Evolutionary conservation across 2,888 invertebrate genomes (phyloP), one percentile per base, ranked within the genome.

Genomic region (Cheilosia pagana): DNA sequence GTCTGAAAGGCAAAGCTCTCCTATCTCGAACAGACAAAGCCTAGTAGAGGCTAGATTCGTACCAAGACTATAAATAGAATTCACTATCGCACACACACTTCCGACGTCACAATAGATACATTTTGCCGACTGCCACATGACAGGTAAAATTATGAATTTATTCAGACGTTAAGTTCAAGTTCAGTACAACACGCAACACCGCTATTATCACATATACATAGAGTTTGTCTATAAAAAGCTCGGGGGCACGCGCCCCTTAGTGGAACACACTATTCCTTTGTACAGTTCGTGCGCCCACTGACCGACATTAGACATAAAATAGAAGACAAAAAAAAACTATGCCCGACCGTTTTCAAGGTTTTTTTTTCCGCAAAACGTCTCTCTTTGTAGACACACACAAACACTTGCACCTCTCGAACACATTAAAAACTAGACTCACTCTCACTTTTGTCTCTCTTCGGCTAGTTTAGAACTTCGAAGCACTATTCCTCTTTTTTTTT

Each of bases 11-110:
- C 83, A 86, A 83, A 87, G 82, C 74, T 83, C 74, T 85, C 65
- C 53, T 16, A 67, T 60, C 68, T 86, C 65, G 87, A 89, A 93
- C 93, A 94, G 93, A 94, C 94, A 94, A 93, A 93, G 94, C 94
- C 93, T 94, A 93, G 93, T 93, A 93, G 94, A 94, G 94, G 94
- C 93, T 94, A 93, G 92, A 93, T 93, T 91, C 88, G 88, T 87
- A 78, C 88, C 88, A 89, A 88, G 89, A 88, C 78, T 87, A 28
- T 43, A 52, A 45, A 65, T 57, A 74, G 25, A 72, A 60, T 53
- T 48, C 57, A 81, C 52, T 55, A 41, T 79, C 86, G n/a, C n/a
- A 86, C 87, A 81, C 82, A 78, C 81, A 74, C 72, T 78, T 68
- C 60, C 23, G 31, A 68, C 55, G 48, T 60, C 43, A 77, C n/a